Evolutionary conservation across 2,888 invertebrate species (phyloP), one percentile per base, ranked within the genome.

Genomic region (Macropis europaea): DNA sequence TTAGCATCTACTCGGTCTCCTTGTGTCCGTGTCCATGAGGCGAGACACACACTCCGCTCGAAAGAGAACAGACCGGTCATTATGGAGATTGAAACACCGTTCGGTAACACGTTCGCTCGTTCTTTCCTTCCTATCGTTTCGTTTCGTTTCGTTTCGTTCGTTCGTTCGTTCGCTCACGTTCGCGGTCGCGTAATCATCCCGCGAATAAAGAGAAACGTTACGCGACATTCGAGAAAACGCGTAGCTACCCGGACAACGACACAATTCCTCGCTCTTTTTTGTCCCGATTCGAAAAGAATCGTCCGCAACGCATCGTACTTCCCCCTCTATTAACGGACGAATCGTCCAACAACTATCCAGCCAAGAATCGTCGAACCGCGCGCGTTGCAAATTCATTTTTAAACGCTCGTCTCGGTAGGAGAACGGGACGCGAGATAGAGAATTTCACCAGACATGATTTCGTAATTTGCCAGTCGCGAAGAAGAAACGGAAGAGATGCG

Each of bases 21-120:
- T 47, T 54, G 63, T 64, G 61, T 34, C 54, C 9, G 57, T 42
- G 2, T 71, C 73, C 56, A 4, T 66, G 48, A 53, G 69, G 32
- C 72, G 71, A 53, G 69, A 28, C 72, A 69, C 59, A 71, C 66
- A 69, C 77, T 62, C 66, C 3, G 43, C 53, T 60, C 57, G 67
- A 75, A 61, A 47, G 73, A 72, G 73, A 77, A 67, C 74, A 76
- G 80, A 77, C 63, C 84, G 86, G 86, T 87, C 88, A 88, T 88
- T 87, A 88, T 86, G 86, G 79, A 88, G 86, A 88, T 88, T 87
- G 86, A 84, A 88, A 86, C 76, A 78, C 76, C 73, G 79, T 82
- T 77, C 79, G 73, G 77, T 70, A 79, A 81, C 74, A 73, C 76
- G 81, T 81, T 79, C 72, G 67, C 56, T 76, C 71, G 45, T 67